A percentile compares a stretch with the other conserved stretches of the same genome.
Conservation (phyloP, 1,140 invertebrate genomes). For the Drosophila bipectinata region DNA sequence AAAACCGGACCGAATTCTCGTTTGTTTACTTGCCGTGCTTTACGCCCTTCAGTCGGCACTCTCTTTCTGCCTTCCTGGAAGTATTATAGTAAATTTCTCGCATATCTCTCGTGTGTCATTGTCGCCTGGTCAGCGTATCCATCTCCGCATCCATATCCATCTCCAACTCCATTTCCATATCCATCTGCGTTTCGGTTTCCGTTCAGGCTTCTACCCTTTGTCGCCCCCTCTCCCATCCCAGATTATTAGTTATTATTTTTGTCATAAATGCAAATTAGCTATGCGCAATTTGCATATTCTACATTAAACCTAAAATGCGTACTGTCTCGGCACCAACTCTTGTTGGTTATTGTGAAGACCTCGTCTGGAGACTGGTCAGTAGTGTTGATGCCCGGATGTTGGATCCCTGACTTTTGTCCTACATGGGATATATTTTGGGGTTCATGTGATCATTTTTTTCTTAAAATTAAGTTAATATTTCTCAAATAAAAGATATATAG, state of each 20-base stretch:
- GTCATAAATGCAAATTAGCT: conserved; percentile 78
- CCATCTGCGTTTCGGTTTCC: conserved; percentile 31
- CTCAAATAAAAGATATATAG: not conserved
- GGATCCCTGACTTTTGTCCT: conserved; percentile 1
- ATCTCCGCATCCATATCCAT: conserved; percentile 6
- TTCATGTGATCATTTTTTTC: not conserved
- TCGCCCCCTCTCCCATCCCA: conserved; percentile 23
- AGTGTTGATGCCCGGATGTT: conserved; percentile 1
- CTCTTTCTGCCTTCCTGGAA: conserved; percentile 73
- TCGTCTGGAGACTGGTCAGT: conserved; percentile 10
- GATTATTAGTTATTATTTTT: conserved; percentile 82
- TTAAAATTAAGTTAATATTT: not conserved
- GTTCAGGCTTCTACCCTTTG: conserved; percentile 3
- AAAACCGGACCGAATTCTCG: conserved; percentile 43
- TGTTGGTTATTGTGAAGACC: conserved; percentile 23
- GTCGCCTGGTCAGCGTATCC: conserved; percentile 42
- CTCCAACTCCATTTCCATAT: conserved; percentile 17
- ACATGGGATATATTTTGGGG: conserved; percentile 17
- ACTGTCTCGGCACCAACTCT: conserved; percentile 36
- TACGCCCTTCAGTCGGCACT: conserved; percentile 50
- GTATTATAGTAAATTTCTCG: conserved; percentile 81
- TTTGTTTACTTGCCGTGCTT: conserved; percentile 58
- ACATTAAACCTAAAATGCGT: conserved; percentile 65
- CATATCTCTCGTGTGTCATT: conserved; percentile 72
- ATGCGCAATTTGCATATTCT: conserved; percentile 80